phyloP scores from a whole-genome alignment of 2,797 vertebrate genomes.

The Phalanger gymnotis region DNA sequence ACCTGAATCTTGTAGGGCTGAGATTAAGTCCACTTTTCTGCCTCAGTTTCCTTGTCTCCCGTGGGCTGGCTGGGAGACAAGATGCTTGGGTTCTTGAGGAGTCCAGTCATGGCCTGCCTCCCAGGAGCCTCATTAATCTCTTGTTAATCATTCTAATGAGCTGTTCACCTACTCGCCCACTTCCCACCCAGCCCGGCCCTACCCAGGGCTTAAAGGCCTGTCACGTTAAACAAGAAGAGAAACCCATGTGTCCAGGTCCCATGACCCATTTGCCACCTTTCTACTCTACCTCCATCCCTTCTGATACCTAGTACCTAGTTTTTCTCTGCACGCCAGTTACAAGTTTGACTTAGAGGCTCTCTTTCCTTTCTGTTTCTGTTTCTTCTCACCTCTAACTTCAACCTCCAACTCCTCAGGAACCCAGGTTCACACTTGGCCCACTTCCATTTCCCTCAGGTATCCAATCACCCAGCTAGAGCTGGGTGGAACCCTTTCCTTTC shows the following conservation, averaged over 20 bases:
- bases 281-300: background rate
- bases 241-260: background rate
- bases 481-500: background rate
- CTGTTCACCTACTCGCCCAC: background rate
- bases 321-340: background rate
- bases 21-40: background rate
- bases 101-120: background rate
- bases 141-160: slow-evolving; percentile 27
- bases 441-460: background rate
- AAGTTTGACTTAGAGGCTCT: background rate
- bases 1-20: too few species aligned
- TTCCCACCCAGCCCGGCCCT: slow-evolving; percentile 46
- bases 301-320: background rate
- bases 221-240: background rate
- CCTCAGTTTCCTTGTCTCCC: background rate
- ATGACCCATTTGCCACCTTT: background rate
- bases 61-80: background rate
- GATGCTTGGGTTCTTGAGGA: background rate
- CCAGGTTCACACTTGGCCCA: background rate
- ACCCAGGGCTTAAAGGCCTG: slow-evolving; percentile 25
- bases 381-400: background rate
- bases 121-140: slow-evolving; percentile 23
- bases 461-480: background rate
- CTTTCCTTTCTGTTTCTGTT: background rate
- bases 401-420: background rate